These are phyloP conservation scores for Mesorhabditis belari DNA, from an alignment of 2,888 invertebrate species.

Conservation along the genomic window DNA sequence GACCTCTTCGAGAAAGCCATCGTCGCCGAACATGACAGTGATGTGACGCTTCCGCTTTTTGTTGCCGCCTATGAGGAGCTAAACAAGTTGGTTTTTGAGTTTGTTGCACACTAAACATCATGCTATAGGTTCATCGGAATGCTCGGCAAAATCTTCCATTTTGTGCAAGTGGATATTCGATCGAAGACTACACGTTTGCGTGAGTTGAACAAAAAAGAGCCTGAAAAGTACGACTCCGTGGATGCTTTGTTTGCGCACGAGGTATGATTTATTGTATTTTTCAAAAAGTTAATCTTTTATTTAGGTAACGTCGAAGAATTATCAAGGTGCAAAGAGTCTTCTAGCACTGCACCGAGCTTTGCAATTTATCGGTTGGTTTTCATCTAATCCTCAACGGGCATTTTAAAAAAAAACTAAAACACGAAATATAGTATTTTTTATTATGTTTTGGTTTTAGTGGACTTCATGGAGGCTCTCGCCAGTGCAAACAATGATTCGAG, in stretches of 20 bases:
- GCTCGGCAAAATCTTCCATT: constrained; percentile 30
- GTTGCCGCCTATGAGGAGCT: constrained; percentile 11
- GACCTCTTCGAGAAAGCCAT: constrained; percentile 12
- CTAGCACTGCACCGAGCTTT: background rate
- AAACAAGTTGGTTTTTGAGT: constrained; percentile 5
- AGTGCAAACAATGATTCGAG: constrained; percentile 10
- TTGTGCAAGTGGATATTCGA: constrained; percentile 21
- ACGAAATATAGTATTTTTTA: too few species aligned
- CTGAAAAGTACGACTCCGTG: constrained; percentile 11
- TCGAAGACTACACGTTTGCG: constrained; percentile 15
- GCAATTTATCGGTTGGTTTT: background rate
- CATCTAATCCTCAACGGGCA: background rate
- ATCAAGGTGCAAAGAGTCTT: background rate
- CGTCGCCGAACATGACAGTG: constrained; percentile 1
- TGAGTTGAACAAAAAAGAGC: constrained; percentile 10
- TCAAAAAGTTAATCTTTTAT: background rate
- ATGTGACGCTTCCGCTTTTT: constrained; percentile 12
- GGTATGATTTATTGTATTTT: background rate
- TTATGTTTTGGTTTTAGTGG: constrained; percentile 5
- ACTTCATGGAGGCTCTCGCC: constrained; percentile 16
- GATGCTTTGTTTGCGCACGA: constrained; percentile 9
- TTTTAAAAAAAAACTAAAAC: background rate
- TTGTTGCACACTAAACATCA: background rate
- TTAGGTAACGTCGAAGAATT: background rate
- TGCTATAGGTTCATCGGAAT: constrained; percentile 17